A percentile compares a stretch with the other conserved stretches of the same genome.
These are phyloP conservation scores for Netelia virgata DNA, from an alignment of 2,888 invertebrate species.

Conservation along the genomic window DNA sequence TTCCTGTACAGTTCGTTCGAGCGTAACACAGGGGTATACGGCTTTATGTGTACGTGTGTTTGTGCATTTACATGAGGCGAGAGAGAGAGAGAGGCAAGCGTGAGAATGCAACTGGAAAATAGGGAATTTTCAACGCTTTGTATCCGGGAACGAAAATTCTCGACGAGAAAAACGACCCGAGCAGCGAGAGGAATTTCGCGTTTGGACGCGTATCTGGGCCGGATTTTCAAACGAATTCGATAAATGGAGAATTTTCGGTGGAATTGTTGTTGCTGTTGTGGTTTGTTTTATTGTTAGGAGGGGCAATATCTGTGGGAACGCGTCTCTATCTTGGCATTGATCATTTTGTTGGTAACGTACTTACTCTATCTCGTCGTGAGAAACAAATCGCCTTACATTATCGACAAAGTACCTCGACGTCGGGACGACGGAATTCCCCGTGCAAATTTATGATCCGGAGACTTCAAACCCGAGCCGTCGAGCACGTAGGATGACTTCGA, in stretches of 20 bases:
- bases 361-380: not conserved
- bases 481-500: slow-evolving; percentile 1
- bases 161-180: slow-evolving; percentile 32
- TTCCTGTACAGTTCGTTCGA: slow-evolving; percentile 55
- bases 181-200: slow-evolving; percentile 66
- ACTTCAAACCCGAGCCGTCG: slow-evolving; percentile 38
- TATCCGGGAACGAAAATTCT: slow-evolving; percentile 46
- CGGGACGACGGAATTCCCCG: not conserved
- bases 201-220: slow-evolving; percentile 76
- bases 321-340: not conserved
- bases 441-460: slow-evolving; percentile 15
- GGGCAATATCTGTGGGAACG: not conserved
- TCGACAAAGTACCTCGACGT: slow-evolving; percentile 9
- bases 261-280: not conserved
- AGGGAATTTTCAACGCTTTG: slow-evolving; percentile 61
- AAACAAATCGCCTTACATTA: slow-evolving; percentile 39
- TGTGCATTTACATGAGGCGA: not conserved
- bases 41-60: not conserved
- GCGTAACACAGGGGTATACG: slow-evolving; percentile 30
- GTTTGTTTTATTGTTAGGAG: not conserved
- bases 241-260: slow-evolving; percentile 9
- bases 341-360: not conserved
- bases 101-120: slow-evolving; percentile 51
- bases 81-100: slow-evolving; percentile 22
- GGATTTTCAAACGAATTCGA: slow-evolving; percentile 48